Conservation (phyloP, 2,113 vertebrate genomes). For the Gasterosteus aculeatus region DNA sequence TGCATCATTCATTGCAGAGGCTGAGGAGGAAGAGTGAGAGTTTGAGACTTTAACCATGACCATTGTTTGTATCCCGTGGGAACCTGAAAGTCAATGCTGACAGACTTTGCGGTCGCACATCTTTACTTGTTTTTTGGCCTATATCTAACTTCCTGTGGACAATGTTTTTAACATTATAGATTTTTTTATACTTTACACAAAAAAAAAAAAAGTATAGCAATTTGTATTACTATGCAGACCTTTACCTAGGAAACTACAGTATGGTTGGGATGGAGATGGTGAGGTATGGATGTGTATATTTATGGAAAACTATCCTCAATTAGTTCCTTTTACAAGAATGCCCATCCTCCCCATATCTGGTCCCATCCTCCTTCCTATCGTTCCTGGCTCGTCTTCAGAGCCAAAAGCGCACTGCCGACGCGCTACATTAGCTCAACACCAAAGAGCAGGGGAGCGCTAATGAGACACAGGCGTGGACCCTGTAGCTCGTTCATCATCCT, state of each 20-base stretch:
- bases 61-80: not conserved
- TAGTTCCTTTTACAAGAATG: conserved; percentile 6
- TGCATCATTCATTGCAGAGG: not conserved
- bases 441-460: conserved; percentile 87
- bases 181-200: too few relatives aligned
- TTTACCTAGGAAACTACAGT: not conserved
- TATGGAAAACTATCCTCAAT: conserved; percentile 12
- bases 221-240: not conserved
- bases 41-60: not conserved
- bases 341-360: conserved; percentile 64
- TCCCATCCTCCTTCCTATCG: conserved; percentile 77
- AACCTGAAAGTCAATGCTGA: not conserved
- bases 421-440: conserved; percentile 90
- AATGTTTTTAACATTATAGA: not conserved
- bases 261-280: conserved; percentile 2
- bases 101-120: not conserved
- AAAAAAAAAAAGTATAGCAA: not conserved
- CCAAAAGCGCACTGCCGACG: conserved; percentile 72
- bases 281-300: not conserved
- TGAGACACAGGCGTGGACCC: conserved; percentile 88
- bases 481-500: conserved; percentile 95
- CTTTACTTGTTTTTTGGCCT: not conserved
- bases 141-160: not conserved
- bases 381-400: not conserved
- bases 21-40: not conserved